Evolutionary conservation across 2,797 vertebrate species (phyloP).

Genomic region (Peromyscus aztecus): DNA sequence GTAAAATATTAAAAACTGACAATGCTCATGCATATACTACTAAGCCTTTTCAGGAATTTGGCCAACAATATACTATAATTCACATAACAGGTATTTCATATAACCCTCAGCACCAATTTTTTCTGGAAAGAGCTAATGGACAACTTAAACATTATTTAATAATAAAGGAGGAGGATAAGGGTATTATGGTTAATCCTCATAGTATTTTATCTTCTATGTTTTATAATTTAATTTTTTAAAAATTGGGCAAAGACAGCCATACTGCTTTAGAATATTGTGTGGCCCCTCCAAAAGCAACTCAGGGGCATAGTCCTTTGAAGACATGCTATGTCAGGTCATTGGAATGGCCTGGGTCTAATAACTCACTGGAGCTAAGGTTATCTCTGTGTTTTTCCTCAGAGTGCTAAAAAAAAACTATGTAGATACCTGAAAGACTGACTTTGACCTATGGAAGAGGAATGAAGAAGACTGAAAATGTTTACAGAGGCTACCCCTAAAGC

Average conservation of each 20-base stretch:
- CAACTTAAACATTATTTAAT: background rate
- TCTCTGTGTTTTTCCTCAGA: background rate
- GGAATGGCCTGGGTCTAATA: background rate
- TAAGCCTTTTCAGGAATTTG: background rate
- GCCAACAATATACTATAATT: background rate
- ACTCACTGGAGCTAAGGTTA: background rate
- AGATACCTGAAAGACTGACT: background rate
- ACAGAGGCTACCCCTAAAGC: too few relatives aligned
- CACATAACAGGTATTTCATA: background rate
- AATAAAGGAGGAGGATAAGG: background rate
- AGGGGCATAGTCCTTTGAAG: background rate
- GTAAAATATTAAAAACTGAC: background rate
- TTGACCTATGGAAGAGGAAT: background rate
- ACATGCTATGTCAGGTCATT: background rate
- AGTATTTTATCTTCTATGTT: background rate
- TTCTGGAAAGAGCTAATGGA: background rate
- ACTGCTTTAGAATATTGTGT: background rate
- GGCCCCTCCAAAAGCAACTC: background rate
- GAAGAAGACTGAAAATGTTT: background rate
- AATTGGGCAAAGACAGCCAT: background rate
- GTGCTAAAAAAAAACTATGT: background rate
- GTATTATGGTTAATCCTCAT: background rate
- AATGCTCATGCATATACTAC: background rate
- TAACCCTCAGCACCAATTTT: too few relatives aligned
- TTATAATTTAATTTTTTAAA: background rate